Evolutionary conservation across 2,113 vertebrate genomes (phyloP), one percentile per base, ranked within the genome.

Genomic region (Elanoides forficatus): DNA sequence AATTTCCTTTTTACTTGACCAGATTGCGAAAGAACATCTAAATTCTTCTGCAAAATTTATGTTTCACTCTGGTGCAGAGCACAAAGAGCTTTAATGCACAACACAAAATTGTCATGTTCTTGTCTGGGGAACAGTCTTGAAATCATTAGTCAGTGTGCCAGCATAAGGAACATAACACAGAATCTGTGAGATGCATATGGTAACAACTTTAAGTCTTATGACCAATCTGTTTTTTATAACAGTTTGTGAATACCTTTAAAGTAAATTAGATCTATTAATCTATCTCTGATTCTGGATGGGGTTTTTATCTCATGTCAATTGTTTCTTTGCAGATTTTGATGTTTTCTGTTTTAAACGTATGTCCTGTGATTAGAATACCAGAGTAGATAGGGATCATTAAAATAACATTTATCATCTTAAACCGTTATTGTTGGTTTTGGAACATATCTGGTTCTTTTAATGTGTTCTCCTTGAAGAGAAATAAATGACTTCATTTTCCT

Each of bases 181-280:
- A 87, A 79, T 82, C 83, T 95, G 86, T 42, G 86, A 92, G 70
- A 72, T 96, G 80, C 97, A 91, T 94, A 91, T 97, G 97, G 81
- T 47, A 91, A 75, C 89, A 87, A 79, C 89, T 93, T n/a, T 27
- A 53, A 88, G 36, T 70, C 93, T 90, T 91, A 88, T 59, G 62
- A 90, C 62, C 91, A 90, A 91, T 95, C 93, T 95, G 93, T 0
- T 62, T 97, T 94, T 96, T 88, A 45, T 76, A 96, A 83, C 66
- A 78, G 62, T 86, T 65, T 87, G 67, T 91, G 86, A 95, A 87
- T 95, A 80, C 50, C 66, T 91, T 88, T 93, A 34, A 97, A 95
- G 63, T 80, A 79, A 97, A 96, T 82, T 53, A 85, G 40, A 75
- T 66, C 62, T 88, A 94, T 95, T 97, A 75, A 86, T 95, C 89